phyloP scores from a whole-genome alignment of 2,113 vertebrate species.

The Lycaon pictus region DNA sequence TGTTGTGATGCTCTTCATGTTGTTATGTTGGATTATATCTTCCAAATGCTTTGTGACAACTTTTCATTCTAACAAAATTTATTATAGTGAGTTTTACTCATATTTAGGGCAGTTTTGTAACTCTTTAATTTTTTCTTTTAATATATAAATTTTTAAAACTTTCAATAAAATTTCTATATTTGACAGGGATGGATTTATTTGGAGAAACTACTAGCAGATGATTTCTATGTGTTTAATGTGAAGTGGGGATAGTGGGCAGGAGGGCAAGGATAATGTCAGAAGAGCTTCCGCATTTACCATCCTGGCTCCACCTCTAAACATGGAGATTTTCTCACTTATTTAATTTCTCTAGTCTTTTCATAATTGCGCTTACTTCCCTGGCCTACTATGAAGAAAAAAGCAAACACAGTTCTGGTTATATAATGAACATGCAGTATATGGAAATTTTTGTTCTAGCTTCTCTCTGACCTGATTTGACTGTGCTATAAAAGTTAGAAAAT shows the following conservation, averaged over 20 bases:
- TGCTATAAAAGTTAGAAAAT: constrained; percentile 45
- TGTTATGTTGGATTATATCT: not conserved
- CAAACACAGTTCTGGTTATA: not conserved
- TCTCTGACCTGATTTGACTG: constrained; percentile 22
- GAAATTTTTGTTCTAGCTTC: constrained; percentile 16
- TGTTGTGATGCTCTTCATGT: not conserved
- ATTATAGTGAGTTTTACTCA: not conserved
- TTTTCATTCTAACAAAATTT: not conserved
- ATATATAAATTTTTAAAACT: not conserved
- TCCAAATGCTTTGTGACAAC: not conserved
- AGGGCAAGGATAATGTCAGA: not conserved
- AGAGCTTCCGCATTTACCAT: not conserved
- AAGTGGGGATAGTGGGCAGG: accelerated
- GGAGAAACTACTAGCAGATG: not conserved
- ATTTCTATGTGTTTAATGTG: not conserved
- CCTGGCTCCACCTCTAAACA: not conserved
- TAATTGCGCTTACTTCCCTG: not conserved
- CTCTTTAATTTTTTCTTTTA: not conserved
- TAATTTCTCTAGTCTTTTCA: not conserved
- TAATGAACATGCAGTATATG: not conserved
- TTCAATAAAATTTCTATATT: not conserved
- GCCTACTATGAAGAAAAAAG: not conserved
- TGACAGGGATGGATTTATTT: not conserved
- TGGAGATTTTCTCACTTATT: constrained; percentile 14
- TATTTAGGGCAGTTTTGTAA: not conserved